phyloP scores from a whole-genome alignment of 2,797 vertebrate species.

The Macroramphosus scolopax region DNA sequence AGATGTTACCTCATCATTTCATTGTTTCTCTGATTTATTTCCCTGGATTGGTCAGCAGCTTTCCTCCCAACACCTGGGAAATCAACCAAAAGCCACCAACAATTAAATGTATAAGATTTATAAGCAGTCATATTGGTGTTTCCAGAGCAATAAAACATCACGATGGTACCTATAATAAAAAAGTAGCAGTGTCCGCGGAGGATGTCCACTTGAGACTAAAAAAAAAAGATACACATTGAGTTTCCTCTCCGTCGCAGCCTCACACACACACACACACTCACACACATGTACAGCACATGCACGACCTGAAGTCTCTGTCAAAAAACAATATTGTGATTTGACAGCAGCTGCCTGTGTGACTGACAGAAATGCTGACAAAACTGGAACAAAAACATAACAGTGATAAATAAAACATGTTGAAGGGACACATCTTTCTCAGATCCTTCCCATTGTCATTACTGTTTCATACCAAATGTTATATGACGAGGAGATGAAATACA shows the following conservation, averaged over 20 bases:
- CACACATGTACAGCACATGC: neutral
- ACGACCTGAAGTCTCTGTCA: too few species aligned
- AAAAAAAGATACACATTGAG: too few species aligned
- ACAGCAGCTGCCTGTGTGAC: conserved; percentile 35
- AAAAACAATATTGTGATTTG: conserved; percentile 7
- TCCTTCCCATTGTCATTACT: neutral
- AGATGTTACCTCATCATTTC: conserved; percentile 37
- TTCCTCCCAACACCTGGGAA: conserved; percentile 43
- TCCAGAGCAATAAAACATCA: conserved; percentile 47
- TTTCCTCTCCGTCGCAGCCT: too few species aligned
- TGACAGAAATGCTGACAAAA: conserved; percentile 36
- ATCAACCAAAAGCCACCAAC: conserved; percentile 58
- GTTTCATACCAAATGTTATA: neutral
- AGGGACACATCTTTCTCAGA: conserved; percentile 1
- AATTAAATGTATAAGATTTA: conserved; percentile 67
- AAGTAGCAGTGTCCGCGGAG: conserved; percentile 15
- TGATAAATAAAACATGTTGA: conserved; percentile 25
- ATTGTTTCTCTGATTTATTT: conserved; percentile 61
- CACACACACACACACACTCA: neutral
- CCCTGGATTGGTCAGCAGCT: conserved; percentile 36
- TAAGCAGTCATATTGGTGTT: conserved; percentile 47
- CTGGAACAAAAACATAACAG: conserved; percentile 17
- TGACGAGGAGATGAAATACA: neutral
- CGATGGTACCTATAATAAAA: conserved; percentile 34
- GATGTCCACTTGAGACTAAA: conserved; percentile 25